A percentile compares a stretch with the other conserved stretches of the same genome.
phyloP scores from a whole-genome alignment of 2,888 invertebrate species.

The Acleris emargana region DNA sequence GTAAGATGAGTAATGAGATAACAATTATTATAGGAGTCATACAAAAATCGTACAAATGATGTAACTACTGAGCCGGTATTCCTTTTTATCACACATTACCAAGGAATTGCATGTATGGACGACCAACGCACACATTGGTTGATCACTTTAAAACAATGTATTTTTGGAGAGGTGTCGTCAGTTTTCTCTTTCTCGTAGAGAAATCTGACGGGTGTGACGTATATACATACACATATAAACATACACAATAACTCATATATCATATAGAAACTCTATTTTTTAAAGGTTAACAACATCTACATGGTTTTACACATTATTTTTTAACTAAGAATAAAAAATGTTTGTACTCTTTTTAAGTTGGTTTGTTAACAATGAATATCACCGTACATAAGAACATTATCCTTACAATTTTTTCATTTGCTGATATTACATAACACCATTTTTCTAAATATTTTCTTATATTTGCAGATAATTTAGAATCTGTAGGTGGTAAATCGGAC shows the following conservation, averaged over 20 bases:
- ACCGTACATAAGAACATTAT: no score
- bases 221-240: no score
- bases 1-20: conserved; percentile 27
- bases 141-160: not conserved
- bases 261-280: no score
- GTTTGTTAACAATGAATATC: no score
- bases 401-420: no score
- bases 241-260: no score
- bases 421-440: not conserved
- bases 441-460: conserved; percentile 1
- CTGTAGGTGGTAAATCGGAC: conserved; percentile 13
- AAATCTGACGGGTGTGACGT: not conserved
- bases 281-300: no score
- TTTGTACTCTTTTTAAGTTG: no score
- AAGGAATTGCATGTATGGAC: conserved; percentile 46
- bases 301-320: no score
- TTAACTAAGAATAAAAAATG: no score
- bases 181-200: not conserved
- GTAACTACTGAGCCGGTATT: no score
- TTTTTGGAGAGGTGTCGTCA: not conserved
- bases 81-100: conserved; percentile 49
- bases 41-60: no score
- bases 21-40: conserved; percentile 11
- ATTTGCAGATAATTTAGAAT: conserved; percentile 32
- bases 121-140: not conserved